phyloP scores from a whole-genome alignment of 2,113 vertebrate species.

The Ochotona curzoniae region DNA sequence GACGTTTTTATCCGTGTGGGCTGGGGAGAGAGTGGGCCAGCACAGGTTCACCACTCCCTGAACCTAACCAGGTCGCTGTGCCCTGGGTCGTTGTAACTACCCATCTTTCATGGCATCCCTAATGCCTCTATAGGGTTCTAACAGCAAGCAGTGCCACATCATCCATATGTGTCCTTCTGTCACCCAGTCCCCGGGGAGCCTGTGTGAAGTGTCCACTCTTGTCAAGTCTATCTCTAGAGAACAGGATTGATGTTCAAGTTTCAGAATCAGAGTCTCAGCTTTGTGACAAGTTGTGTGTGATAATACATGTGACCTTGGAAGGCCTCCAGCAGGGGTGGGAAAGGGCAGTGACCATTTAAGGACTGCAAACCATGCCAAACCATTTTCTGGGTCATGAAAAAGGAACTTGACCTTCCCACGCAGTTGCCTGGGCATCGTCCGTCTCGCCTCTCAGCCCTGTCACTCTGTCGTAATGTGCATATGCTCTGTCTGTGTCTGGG shows the following conservation, averaged over 20 bases:
- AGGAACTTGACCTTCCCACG: background rate
- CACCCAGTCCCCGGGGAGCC: background rate
- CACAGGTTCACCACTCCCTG: background rate
- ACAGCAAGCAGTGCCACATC: background rate
- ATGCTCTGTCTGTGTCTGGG: background rate
- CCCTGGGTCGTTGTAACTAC: background rate
- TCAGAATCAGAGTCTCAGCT: background rate
- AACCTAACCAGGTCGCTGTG: background rate
- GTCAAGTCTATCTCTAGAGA: background rate
- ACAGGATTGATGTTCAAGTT: background rate
- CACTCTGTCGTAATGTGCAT: background rate
- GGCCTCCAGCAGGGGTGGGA: background rate
- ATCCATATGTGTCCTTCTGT: background rate
- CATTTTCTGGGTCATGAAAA: background rate
- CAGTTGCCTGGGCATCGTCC: background rate
- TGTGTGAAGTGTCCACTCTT: background rate
- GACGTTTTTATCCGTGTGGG: conserved; percentile 59
- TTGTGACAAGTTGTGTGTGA: background rate
- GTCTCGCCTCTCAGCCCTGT: fast-evolving
- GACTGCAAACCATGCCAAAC: background rate
- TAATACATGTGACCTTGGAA: background rate
- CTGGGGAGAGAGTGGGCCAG: conserved; percentile 45
- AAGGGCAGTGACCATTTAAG: background rate
- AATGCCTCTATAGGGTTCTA: background rate
- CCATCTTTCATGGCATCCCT: background rate